A percentile compares a stretch with the other conserved stretches of the same genome.
These are phyloP conservation scores for Electrophaes corylata DNA, from an alignment of 2,888 invertebrate species.

Conservation along the genomic window DNA sequence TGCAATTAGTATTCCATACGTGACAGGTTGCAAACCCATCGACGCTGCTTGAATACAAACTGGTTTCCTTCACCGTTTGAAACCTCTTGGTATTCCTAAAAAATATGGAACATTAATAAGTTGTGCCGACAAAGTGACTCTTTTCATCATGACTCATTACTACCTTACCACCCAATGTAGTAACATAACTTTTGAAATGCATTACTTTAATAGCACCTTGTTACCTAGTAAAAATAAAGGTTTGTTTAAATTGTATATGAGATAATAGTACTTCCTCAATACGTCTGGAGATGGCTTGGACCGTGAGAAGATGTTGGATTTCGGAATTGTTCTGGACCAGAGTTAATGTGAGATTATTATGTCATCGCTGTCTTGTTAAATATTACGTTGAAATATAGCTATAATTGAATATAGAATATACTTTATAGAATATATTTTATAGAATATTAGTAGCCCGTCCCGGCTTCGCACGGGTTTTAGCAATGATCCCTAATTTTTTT, in stretches of 20 bases:
- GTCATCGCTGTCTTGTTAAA: slow-evolving; percentile 29
- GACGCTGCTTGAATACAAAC: too few species aligned
- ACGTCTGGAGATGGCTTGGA: slow-evolving; percentile 71
- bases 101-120: not conserved
- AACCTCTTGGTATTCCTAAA: too few species aligned
- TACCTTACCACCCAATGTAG: slow-evolving; percentile 64
- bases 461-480: too few species aligned
- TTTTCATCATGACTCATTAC: slow-evolving; percentile 54
- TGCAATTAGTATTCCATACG: too few species aligned
- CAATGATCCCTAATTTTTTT: too few species aligned
- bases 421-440: too few species aligned
- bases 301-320: slow-evolving; percentile 62
- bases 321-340: slow-evolving; percentile 38
- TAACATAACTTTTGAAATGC: slow-evolving; percentile 65
- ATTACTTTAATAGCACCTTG: slow-evolving; percentile 72
- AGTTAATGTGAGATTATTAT: slow-evolving; percentile 41
- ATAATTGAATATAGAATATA: too few species aligned
- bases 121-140: not conserved
- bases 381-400: slow-evolving; percentile 34
- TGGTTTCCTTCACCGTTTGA: too few species aligned
- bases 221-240: slow-evolving; percentile 54
- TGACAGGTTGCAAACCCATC: too few species aligned
- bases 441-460: too few species aligned
- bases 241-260: slow-evolving; percentile 71
- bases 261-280: slow-evolving; percentile 78